Conservation (phyloP, 2,888 invertebrate genomes). For the Sphecodes monilicornis region DNA sequence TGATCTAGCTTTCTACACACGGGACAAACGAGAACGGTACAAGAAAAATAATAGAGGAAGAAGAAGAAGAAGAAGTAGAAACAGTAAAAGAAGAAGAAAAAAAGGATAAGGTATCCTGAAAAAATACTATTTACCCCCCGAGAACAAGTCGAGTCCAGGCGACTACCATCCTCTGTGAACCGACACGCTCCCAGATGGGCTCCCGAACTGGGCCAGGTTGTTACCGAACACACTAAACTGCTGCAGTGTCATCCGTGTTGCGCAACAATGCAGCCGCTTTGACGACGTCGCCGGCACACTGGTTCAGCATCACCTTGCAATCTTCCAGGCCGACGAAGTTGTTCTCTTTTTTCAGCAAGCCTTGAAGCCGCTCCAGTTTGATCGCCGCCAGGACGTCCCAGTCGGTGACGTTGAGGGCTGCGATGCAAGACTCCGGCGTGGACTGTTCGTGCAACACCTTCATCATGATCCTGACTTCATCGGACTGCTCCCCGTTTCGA, state of each 20-base stretch:
- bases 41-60: neutral
- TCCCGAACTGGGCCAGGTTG: neutral
- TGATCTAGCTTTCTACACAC: constrained; percentile 36
- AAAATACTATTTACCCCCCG: constrained; percentile 32
- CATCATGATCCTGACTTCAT: constrained; percentile 96
- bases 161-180: neutral
- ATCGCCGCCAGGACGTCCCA: constrained; percentile 97
- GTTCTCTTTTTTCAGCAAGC: constrained; percentile 80
- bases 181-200: neutral
- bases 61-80: neutral
- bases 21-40: constrained; percentile 5
- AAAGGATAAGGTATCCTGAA: constrained; percentile 14
- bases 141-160: neutral
- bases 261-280: constrained; percentile 82
- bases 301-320: constrained; percentile 81
- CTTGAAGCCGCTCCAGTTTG: constrained; percentile 90
- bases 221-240: constrained; percentile 72
- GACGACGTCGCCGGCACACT: constrained; percentile 82
- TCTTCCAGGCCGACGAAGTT: constrained; percentile 81
- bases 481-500: constrained; percentile 91
- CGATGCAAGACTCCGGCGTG: constrained; percentile 90
- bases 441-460: constrained; percentile 89
- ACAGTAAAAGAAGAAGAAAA: neutral
- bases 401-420: constrained; percentile 92
- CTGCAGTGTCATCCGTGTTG: constrained; percentile 81